These are phyloP conservation scores for Hozukius guyotensis DNA, from an alignment of 2,797 vertebrate genomes.

Conservation along the genomic window DNA sequence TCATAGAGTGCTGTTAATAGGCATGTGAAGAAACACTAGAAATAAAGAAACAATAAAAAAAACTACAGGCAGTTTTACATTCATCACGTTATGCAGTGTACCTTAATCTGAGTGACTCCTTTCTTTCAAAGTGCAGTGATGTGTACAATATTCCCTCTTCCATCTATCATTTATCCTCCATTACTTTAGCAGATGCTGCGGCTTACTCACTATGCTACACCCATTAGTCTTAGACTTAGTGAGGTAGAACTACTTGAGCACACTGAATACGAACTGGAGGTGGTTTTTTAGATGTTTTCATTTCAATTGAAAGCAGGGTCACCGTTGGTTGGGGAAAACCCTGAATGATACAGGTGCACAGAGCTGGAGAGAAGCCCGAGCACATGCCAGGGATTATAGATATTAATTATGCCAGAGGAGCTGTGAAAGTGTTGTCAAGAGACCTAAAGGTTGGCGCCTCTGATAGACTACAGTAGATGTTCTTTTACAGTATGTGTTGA, in stretches of 20 bases:
- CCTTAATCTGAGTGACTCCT: background rate
- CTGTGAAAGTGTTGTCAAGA: background rate
- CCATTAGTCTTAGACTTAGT: background rate
- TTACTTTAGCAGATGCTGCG: slow-evolving; percentile 8
- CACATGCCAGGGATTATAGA: background rate
- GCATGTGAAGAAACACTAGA: background rate
- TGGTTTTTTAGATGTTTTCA: background rate
- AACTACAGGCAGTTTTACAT: background rate
- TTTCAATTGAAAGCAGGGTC: background rate
- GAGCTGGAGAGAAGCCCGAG: background rate
- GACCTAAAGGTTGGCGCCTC: background rate
- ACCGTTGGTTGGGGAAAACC: background rate
- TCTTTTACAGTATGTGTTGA: background rate
- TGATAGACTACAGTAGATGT: background rate
- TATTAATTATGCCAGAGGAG: background rate
- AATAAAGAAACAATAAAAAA: background rate
- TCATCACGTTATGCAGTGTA: background rate
- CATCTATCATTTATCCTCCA: slow-evolving; percentile 17
- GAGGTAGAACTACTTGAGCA: background rate
- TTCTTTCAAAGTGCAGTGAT: background rate
- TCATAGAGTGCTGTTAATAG: background rate
- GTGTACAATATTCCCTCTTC: background rate
- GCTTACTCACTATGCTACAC: background rate
- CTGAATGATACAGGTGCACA: background rate
- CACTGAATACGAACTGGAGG: background rate